Evolutionary conservation across 2,797 vertebrate species (phyloP).

Genomic region (Spondyliosoma cantharus): DNA sequence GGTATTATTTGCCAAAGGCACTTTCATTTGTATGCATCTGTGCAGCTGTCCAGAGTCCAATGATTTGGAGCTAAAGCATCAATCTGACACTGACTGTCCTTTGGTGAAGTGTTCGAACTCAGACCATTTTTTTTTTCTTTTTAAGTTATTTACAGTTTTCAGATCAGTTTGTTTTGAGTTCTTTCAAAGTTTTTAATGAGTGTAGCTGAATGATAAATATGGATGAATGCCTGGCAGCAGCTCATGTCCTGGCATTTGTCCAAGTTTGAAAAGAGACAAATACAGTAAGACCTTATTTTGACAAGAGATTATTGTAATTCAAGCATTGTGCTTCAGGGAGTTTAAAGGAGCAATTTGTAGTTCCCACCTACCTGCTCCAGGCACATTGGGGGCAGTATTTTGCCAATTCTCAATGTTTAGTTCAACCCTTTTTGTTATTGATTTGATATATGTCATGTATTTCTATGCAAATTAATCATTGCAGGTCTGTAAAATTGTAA

Average conservation of each 20-base stretch:
- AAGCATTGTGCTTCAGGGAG: neutral
- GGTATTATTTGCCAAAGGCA: conserved; percentile 75
- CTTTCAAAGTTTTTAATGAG: neutral
- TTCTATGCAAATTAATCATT: too few relatives aligned
- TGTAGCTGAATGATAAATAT: neutral
- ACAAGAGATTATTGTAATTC: neutral
- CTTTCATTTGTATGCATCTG: conserved; percentile 66
- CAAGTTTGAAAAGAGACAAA: neutral
- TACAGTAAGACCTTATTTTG: neutral
- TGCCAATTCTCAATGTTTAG: too few relatives aligned
- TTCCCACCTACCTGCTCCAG: too few relatives aligned
- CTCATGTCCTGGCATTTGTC: neutral
- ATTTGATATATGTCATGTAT: too few relatives aligned
- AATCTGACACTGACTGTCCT: conserved; percentile 37
- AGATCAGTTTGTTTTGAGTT: neutral
- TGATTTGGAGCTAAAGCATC: conserved; percentile 54
- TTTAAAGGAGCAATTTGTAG: neutral
- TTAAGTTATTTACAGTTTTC: neutral
- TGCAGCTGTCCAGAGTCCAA: conserved; percentile 45
- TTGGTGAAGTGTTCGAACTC: conserved; percentile 10
- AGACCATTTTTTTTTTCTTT: neutral
- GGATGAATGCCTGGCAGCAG: conserved; percentile 1
- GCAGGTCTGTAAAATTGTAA: too few relatives aligned
- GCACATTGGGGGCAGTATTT: too few relatives aligned
- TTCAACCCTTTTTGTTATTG: too few relatives aligned